Conservation (phyloP, 2,888 invertebrate species). For the Pollenia amentaria region DNA sequence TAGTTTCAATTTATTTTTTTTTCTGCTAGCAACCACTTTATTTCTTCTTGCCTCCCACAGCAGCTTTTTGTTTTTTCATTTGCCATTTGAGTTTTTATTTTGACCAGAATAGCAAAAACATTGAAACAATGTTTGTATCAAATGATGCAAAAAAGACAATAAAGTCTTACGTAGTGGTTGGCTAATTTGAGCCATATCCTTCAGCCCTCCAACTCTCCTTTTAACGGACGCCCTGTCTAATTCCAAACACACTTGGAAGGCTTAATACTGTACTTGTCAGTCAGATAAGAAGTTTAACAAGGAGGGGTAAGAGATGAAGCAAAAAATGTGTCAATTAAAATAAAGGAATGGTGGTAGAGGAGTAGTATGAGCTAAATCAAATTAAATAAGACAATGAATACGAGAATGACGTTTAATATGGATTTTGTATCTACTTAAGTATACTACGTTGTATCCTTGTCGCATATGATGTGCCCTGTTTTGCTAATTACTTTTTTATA, state of each 20-base stretch:
- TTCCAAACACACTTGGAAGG: slow-evolving; percentile 51
- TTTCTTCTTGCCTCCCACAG: slow-evolving; percentile 23
- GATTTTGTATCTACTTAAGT: not conserved
- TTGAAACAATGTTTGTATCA: slow-evolving; percentile 58
- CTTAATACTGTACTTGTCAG: slow-evolving; percentile 66
- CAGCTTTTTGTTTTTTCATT: slow-evolving; percentile 28
- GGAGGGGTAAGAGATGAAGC: not conserved
- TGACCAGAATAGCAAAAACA: slow-evolving; percentile 43
- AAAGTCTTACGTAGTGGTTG: slow-evolving; percentile 70
- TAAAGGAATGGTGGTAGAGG: slow-evolving; percentile 24
- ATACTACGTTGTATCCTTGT: slow-evolving; percentile 41
- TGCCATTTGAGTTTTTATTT: slow-evolving; percentile 14
- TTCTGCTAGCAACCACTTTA: slow-evolving; percentile 8
- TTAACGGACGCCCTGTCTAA: slow-evolving; percentile 21
- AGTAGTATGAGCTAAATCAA: slow-evolving; percentile 60
- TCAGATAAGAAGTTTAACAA: slow-evolving; percentile 62
- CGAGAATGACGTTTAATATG: slow-evolving; percentile 42
- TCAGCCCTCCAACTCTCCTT: not conserved
- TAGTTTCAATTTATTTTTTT: slow-evolving; percentile 27
- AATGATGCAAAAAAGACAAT: slow-evolving; percentile 72
- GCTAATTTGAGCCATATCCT: slow-evolving; percentile 69
- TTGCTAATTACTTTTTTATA: slow-evolving; percentile 60
- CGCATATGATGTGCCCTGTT: slow-evolving; percentile 29
- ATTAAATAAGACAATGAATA: slow-evolving; percentile 57
- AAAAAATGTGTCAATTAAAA: slow-evolving; percentile 71